These are phyloP conservation scores for Daphoenositta chrysoptera DNA, from an alignment of 2,113 vertebrate species.

Conservation along the genomic window DNA sequence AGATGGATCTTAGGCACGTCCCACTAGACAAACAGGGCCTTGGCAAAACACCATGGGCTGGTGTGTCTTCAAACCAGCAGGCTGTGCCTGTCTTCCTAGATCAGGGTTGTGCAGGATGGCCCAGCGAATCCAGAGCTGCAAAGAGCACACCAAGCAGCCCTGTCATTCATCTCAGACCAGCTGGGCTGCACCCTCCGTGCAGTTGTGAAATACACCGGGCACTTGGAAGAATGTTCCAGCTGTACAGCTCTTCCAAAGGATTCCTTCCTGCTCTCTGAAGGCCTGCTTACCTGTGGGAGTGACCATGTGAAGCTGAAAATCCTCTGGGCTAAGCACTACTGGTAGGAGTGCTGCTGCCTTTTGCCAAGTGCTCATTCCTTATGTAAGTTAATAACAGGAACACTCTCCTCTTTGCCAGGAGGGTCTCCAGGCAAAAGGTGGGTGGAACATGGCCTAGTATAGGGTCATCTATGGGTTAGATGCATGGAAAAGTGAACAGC, in stretches of 20 bases:
- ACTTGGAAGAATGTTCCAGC: not conserved
- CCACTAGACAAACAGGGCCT: not conserved
- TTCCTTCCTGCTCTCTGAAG: not conserved
- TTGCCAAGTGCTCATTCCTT: not conserved
- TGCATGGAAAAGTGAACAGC: not conserved
- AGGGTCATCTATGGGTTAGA: not conserved
- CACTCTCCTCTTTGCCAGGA: not conserved
- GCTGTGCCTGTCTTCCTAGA: not conserved
- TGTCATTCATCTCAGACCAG: not conserved
- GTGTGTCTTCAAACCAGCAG: not conserved
- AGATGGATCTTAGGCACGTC: fast-evolving
- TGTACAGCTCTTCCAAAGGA: not conserved
- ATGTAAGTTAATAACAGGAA: not conserved
- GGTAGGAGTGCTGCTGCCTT: not conserved
- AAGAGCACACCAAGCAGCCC: not conserved
- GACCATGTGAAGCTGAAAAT: not conserved
- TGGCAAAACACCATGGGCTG: not conserved
- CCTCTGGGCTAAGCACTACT: not conserved
- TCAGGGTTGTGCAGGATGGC: not conserved
- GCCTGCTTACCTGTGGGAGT: not conserved
- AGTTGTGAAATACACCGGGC: not conserved
- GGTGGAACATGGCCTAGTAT: not conserved
- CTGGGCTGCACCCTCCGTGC: not conserved
- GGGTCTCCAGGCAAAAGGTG: not conserved
- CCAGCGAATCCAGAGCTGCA: fast-evolving